These are phyloP conservation scores for Dermatemys mawii DNA, from an alignment of 2,113 vertebrate species.

Conservation along the genomic window DNA sequence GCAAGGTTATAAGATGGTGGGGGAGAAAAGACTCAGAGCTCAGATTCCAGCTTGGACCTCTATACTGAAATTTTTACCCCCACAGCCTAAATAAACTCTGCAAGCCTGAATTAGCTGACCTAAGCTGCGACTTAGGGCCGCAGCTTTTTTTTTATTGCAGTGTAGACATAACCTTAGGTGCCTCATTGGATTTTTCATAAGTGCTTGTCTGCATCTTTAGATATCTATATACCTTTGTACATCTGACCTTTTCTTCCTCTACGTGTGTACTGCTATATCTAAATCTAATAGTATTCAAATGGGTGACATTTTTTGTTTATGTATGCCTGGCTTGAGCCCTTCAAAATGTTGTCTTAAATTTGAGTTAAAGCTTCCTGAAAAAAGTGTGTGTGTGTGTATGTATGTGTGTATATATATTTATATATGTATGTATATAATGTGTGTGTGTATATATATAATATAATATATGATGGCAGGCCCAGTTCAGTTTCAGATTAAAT, in stretches of 20 bases:
- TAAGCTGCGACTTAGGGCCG: too few relatives aligned
- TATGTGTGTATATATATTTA: too few relatives aligned
- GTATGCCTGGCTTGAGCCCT: background rate
- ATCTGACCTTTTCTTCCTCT: background rate
- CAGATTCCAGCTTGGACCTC: background rate
- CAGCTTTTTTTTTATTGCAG: too few relatives aligned
- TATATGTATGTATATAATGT: too few relatives aligned
- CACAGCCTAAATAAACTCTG: background rate
- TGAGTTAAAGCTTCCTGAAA: background rate
- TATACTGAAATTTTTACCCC: background rate
- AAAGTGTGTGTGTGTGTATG: too few relatives aligned
- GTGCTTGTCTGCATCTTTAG: background rate
- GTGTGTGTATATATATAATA: too few relatives aligned
- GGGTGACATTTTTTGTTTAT: fast-evolving
- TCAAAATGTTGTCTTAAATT: background rate
- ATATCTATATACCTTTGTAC: fast-evolving
- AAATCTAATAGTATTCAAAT: fast-evolving
- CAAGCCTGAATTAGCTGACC: background rate
- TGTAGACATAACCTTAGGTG: background rate
- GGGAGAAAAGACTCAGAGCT: background rate
- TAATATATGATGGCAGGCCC: too few relatives aligned
- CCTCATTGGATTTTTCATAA: background rate
- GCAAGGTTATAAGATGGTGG: background rate
- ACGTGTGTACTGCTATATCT: fast-evolving
- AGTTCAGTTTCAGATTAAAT: background rate